phyloP scores from a whole-genome alignment of 2,113 vertebrate species.

The Cebidichthys violaceus region DNA sequence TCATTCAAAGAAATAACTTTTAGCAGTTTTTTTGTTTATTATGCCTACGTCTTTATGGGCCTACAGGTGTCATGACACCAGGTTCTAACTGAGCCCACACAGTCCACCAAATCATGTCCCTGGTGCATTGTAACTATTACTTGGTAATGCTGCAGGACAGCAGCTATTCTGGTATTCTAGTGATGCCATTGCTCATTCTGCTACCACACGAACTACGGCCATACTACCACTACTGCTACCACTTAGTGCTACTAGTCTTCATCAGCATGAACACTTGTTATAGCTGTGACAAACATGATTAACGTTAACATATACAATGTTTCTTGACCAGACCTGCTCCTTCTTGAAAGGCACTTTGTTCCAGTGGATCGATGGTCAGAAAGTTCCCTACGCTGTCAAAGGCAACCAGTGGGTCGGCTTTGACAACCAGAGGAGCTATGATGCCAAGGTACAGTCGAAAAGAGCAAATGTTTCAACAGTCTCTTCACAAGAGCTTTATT shows the following conservation, averaged over 20 bases:
- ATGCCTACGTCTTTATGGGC: background rate
- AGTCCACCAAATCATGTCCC: no score
- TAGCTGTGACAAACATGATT: background rate
- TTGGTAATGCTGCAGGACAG: background rate
- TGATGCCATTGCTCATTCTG: background rate
- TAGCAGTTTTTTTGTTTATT: background rate
- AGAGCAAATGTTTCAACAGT: background rate
- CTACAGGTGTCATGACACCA: background rate
- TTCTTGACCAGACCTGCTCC: slow-evolving; percentile 72
- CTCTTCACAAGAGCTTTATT: no score
- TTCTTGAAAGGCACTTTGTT: slow-evolving; percentile 69
- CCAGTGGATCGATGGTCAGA: slow-evolving; percentile 73
- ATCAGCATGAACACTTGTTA: background rate
- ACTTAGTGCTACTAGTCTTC: background rate
- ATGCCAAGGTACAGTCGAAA: slow-evolving; percentile 73
- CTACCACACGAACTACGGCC: background rate
- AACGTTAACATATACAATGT: background rate
- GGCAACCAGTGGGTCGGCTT: slow-evolving; percentile 86
- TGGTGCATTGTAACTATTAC: background rate
- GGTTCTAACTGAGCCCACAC: background rate
- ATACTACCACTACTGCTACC: no score
- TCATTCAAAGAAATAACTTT: no score
- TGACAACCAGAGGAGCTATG: slow-evolving; percentile 78
- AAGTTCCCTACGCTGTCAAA: slow-evolving; percentile 84
- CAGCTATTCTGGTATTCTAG: background rate